These are phyloP conservation scores for Bubalus kerabau DNA, from an alignment of 2,113 vertebrate species.

Conservation along the genomic window DNA sequence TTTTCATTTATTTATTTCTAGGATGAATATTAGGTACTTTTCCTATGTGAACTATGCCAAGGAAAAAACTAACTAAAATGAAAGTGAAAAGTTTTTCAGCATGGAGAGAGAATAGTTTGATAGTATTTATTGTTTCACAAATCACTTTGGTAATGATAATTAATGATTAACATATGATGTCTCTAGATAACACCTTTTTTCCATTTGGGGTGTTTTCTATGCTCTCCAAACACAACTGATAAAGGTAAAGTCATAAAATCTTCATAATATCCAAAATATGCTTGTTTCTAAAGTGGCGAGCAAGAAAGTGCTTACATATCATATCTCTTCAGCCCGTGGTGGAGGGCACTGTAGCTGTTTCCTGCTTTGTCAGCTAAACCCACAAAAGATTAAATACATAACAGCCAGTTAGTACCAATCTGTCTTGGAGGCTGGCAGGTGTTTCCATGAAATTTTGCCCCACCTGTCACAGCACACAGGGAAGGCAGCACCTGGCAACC, in stretches of 20 bases:
- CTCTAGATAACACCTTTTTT: neutral
- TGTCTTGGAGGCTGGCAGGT: constrained; percentile 78
- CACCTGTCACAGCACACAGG: constrained; percentile 64
- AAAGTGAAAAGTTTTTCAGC: neutral
- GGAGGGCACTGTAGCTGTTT: neutral
- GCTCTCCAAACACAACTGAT: neutral
- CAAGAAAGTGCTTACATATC: constrained; percentile 7
- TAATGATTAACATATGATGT: neutral
- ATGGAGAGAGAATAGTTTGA: neutral
- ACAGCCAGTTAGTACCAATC: constrained; percentile 69
- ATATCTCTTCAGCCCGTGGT: constrained; percentile 36
- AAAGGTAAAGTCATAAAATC: neutral
- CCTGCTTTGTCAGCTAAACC: constrained; percentile 69
- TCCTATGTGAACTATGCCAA: neutral
- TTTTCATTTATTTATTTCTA: neutral
- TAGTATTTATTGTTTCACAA: neutral
- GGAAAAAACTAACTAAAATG: neutral
- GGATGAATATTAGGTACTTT: neutral
- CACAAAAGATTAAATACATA: constrained; percentile 75
- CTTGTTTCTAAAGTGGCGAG: constrained; percentile 19
- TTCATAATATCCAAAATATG: constrained; percentile 7
- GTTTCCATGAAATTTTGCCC: constrained; percentile 75
- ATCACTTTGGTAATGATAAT: neutral
- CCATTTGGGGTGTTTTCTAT: neutral
- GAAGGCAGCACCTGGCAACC: constrained; percentile 81